phyloP scores from a whole-genome alignment of 2,113 vertebrate species.

The Zeus faber region DNA sequence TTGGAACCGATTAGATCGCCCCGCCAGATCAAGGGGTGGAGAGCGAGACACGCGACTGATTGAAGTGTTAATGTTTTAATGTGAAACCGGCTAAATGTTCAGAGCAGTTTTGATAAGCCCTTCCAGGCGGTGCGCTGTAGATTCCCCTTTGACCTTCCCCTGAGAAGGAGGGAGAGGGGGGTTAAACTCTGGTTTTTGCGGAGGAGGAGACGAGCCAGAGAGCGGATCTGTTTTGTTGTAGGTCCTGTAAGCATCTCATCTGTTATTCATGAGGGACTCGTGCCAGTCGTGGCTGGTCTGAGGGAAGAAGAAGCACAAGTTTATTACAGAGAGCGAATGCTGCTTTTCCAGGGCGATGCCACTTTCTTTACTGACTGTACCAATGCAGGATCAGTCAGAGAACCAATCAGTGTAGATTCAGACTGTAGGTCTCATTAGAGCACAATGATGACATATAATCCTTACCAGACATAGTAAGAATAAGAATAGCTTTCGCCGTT shows the following conservation, averaged over 20 bases:
- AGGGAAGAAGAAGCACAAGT: slow-evolving; percentile 16
- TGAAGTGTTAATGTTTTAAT: not conserved
- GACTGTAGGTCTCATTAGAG: too few relatives aligned
- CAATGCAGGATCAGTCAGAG: too few relatives aligned
- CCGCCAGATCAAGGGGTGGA: not conserved
- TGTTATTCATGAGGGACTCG: slow-evolving; percentile 52
- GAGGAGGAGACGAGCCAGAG: slow-evolving; percentile 9
- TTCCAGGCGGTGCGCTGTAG: not conserved
- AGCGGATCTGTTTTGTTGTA: slow-evolving; percentile 21
- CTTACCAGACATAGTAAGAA: too few relatives aligned
- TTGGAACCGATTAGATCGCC: not conserved
- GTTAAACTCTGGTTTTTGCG: not conserved
- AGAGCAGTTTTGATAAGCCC: not conserved
- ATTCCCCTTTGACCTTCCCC: not conserved
- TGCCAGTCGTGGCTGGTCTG: slow-evolving; percentile 33
- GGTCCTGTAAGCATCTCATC: slow-evolving; percentile 45
- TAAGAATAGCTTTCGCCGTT: too few relatives aligned
- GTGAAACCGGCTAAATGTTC: not conserved
- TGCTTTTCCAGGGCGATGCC: too few relatives aligned
- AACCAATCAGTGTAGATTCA: too few relatives aligned
- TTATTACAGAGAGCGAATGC: too few relatives aligned
- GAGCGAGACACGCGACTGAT: not conserved
- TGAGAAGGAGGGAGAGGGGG: not conserved
- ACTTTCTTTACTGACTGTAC: too few relatives aligned
- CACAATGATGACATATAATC: too few relatives aligned